phyloP scores from a whole-genome alignment of 2,113 vertebrate genomes.

The Chunga burmeisteri region DNA sequence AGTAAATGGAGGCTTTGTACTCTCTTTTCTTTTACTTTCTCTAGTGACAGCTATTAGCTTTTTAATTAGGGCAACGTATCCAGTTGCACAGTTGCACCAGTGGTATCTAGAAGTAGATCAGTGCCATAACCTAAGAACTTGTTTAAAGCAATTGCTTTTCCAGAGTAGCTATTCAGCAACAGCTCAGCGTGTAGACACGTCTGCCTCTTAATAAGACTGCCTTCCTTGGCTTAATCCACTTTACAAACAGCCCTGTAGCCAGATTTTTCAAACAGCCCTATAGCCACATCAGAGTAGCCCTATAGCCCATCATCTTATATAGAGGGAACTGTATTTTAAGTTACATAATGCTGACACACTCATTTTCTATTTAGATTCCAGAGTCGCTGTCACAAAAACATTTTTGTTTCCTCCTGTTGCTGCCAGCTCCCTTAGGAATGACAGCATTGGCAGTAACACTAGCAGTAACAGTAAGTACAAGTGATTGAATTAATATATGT shows the following conservation, averaged over 20 bases:
- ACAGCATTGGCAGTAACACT: slow-evolving; percentile 78
- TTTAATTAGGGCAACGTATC: neutral
- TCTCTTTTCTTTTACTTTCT: neutral
- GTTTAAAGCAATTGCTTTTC: neutral
- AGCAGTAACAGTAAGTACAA: slow-evolving; percentile 79
- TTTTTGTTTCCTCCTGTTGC: slow-evolving; percentile 82
- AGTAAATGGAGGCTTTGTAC: neutral
- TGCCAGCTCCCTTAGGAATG: slow-evolving; percentile 83
- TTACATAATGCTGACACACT: slow-evolving; percentile 67
- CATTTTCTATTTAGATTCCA: slow-evolving; percentile 81
- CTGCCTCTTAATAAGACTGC: neutral
- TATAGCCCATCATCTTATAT: neutral
- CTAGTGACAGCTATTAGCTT: neutral
- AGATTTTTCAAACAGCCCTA: neutral
- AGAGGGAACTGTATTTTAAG: slow-evolving; percentile 43
- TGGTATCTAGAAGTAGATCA: neutral
- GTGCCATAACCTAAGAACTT: neutral
- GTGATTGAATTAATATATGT: slow-evolving; percentile 62
- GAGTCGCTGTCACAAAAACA: slow-evolving; percentile 79
- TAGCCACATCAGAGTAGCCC: neutral
- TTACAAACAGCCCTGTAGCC: neutral
- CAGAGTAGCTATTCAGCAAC: neutral
- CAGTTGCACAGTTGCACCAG: neutral
- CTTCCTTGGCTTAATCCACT: neutral
- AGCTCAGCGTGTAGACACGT: neutral